These are phyloP conservation scores for Chaetops frenatus DNA, from an alignment of 2,113 vertebrate genomes.

Conservation along the genomic window DNA sequence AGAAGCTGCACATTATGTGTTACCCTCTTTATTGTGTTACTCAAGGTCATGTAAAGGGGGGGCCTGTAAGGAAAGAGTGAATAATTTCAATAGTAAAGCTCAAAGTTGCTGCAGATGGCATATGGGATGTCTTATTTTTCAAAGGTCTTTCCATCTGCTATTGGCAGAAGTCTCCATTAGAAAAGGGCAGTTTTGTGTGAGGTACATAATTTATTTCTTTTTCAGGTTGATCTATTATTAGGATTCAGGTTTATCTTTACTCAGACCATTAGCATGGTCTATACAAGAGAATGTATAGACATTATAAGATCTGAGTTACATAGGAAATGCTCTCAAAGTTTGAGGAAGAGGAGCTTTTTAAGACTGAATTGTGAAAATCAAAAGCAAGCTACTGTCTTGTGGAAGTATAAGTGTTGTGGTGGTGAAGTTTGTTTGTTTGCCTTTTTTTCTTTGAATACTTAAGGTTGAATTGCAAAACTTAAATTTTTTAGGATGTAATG, in stretches of 20 bases:
- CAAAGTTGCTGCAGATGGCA: neutral
- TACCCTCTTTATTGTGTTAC: neutral
- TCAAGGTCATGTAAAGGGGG: conserved; percentile 39
- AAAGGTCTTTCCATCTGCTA: conserved; percentile 59
- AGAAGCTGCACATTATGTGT: neutral
- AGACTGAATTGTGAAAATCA: neutral
- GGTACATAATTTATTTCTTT: neutral
- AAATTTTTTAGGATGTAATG: neutral
- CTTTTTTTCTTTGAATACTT: neutral
- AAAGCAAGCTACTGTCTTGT: neutral
- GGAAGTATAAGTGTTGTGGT: neutral
- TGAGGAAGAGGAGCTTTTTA: neutral
- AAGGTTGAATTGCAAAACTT: neutral
- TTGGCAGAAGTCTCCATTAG: conserved; percentile 42
- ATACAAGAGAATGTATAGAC: neutral
- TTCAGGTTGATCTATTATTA: neutral
- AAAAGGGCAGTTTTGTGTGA: conserved; percentile 39
- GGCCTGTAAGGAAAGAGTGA: conserved; percentile 5
- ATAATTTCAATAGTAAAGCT: conserved; percentile 5
- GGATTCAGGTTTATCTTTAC: neutral
- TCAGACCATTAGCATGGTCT: neutral
- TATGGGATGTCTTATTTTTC: conserved; percentile 40
- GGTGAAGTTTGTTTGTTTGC: neutral
- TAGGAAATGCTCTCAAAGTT: neutral
- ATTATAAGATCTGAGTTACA: neutral